These are phyloP conservation scores for Tachysurus fulvidraco DNA, from an alignment of 2,113 vertebrate species.

Conservation along the genomic window DNA sequence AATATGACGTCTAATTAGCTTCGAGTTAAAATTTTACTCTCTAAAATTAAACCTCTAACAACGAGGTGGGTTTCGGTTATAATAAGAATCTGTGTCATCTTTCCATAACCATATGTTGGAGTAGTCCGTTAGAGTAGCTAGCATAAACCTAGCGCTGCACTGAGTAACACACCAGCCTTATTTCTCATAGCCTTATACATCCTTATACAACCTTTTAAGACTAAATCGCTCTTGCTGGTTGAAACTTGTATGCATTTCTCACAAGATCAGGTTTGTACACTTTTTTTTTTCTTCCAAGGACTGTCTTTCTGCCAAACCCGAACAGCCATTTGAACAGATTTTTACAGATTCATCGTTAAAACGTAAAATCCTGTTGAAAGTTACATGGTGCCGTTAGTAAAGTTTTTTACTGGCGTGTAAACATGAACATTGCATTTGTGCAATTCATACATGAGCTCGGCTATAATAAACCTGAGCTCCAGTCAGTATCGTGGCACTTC, in stretches of 20 bases:
- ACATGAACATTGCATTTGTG: not conserved
- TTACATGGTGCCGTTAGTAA: not conserved
- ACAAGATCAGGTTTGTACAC: not conserved
- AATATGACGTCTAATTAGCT: not conserved
- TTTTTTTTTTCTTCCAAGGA: not conserved
- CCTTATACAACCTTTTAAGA: not conserved
- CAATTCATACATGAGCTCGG: not conserved
- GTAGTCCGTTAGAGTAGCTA: not conserved
- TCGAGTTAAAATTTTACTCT: not conserved
- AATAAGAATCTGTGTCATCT: not conserved
- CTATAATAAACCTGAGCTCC: not conserved
- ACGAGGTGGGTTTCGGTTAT: not conserved
- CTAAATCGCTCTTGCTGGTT: not conserved
- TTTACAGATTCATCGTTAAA: not conserved
- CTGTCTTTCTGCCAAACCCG: not conserved
- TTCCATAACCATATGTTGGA: not conserved
- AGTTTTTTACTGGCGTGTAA: not conserved
- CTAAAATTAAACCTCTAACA: not conserved
- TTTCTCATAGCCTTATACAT: not conserved
- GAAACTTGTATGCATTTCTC: not conserved
- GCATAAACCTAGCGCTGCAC: not conserved
- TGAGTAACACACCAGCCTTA: not conserved
- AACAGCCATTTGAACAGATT: not conserved
- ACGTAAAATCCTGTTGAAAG: not conserved
- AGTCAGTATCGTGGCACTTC: slow-evolving; percentile 44